phyloP scores from a whole-genome alignment of 2,113 vertebrate genomes.

The Lophotis ruficrista region DNA sequence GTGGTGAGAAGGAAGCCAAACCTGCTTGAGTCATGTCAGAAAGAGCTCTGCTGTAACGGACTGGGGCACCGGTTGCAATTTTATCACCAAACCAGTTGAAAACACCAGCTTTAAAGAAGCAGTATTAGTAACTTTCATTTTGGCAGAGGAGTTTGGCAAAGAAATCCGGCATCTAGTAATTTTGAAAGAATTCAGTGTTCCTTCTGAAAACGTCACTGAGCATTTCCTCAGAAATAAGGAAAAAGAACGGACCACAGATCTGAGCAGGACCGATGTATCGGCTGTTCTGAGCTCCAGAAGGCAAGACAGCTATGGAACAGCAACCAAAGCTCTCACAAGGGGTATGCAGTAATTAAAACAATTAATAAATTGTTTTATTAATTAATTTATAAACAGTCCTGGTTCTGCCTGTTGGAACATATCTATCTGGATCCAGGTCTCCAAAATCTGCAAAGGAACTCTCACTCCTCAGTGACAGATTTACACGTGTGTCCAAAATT shows the following conservation, averaged over 20 bases:
- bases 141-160: neutral
- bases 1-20: neutral
- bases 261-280: neutral
- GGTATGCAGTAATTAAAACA: neutral
- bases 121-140: neutral
- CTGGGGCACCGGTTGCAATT: neutral
- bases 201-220: neutral
- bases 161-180: neutral
- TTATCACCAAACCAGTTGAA: neutral
- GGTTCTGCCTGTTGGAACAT: neutral
- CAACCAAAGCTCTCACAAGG: neutral
- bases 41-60: rapidly evolving
- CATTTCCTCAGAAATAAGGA: neutral
- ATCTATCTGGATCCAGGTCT: rapidly evolving
- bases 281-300: neutral
- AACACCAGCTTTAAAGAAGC: neutral
- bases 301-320: neutral
- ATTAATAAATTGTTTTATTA: too few species aligned
- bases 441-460: neutral
- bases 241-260: too few species aligned
- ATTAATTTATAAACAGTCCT: too few species aligned
- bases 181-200: neutral
- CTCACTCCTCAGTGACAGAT: neutral
- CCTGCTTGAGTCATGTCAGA: neutral
- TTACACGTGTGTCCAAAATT: rapidly evolving